A percentile compares a stretch with the other conserved stretches of the same genome.
Conservation (phyloP, 2,797 vertebrate species). For the Moxostoma hubbsi region DNA sequence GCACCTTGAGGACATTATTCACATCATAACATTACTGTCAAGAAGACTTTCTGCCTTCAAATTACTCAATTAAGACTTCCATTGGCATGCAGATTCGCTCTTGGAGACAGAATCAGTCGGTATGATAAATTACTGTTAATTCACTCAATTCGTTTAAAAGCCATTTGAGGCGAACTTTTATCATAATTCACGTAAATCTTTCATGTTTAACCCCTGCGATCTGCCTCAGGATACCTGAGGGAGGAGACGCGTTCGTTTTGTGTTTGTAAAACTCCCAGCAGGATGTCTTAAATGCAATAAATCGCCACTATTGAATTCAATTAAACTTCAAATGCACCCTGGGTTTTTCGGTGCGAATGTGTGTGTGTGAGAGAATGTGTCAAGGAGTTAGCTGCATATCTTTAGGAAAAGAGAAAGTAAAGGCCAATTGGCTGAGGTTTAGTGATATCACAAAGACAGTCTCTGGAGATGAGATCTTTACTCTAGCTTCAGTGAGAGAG, state of each 20-base stretch:
- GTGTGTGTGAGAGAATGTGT: not conserved
- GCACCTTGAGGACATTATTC: conserved; percentile 9
- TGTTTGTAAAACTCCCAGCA: conserved; percentile 49
- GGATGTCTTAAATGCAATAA: conserved; percentile 34
- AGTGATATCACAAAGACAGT: too few relatives aligned
- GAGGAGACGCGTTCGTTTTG: conserved; percentile 15
- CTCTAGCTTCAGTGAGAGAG: not conserved
- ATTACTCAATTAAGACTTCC: conserved; percentile 46
- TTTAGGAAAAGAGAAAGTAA: conserved; percentile 1
- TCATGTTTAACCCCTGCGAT: conserved; percentile 43
- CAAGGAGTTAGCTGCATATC: conserved; percentile 1
- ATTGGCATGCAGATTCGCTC: conserved; percentile 51
- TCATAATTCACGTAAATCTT: conserved; percentile 40
- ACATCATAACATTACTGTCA: not conserved
- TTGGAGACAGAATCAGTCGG: conserved; percentile 7
- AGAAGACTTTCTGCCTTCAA: conserved; percentile 10
- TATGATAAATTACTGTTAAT: conserved; percentile 49
- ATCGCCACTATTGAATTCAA: conserved; percentile 36
- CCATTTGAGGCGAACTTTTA: not conserved
- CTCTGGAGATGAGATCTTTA: not conserved
- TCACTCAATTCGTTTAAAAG: conserved; percentile 48
- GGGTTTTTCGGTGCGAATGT: not conserved
- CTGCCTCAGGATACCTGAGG: conserved; percentile 31
- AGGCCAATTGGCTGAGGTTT: not conserved
- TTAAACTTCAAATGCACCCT: conserved; percentile 43